Conservation (phyloP, 2,113 vertebrate species). For the Caracal caracal region DNA sequence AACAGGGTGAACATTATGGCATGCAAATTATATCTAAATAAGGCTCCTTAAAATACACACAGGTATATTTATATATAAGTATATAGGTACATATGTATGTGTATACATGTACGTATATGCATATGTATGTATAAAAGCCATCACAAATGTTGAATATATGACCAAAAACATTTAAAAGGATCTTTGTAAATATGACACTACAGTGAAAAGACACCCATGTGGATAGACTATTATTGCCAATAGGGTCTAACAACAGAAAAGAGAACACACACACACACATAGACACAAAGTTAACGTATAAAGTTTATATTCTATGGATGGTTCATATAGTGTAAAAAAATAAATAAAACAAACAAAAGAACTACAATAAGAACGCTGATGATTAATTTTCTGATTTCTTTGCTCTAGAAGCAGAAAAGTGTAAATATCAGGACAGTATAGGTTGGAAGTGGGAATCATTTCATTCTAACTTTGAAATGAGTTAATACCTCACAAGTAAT, state of each 20-base stretch:
- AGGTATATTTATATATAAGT: neutral
- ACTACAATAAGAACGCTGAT: neutral
- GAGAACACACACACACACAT: neutral
- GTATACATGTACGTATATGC: neutral
- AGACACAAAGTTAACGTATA: neutral
- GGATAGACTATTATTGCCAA: neutral
- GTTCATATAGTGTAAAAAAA: neutral
- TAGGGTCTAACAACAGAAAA: neutral
- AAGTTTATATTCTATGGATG: neutral
- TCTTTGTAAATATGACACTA: neutral
- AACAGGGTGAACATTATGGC: neutral
- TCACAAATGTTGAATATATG: neutral
- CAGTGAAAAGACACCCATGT: neutral
- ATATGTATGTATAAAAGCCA: neutral
- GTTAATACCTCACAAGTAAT: neutral
- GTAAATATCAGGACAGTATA: neutral
- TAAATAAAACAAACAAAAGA: neutral
- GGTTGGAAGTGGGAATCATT: neutral
- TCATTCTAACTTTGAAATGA: neutral
- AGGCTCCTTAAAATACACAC: neutral
- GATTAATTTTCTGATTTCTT: neutral
- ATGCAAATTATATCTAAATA: neutral
- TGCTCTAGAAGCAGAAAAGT: neutral
- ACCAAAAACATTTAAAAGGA: neutral
- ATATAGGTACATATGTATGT: fast-evolving